phyloP scores from a whole-genome alignment of 2,797 vertebrate species.

The Craterocephalus amniculus region DNA sequence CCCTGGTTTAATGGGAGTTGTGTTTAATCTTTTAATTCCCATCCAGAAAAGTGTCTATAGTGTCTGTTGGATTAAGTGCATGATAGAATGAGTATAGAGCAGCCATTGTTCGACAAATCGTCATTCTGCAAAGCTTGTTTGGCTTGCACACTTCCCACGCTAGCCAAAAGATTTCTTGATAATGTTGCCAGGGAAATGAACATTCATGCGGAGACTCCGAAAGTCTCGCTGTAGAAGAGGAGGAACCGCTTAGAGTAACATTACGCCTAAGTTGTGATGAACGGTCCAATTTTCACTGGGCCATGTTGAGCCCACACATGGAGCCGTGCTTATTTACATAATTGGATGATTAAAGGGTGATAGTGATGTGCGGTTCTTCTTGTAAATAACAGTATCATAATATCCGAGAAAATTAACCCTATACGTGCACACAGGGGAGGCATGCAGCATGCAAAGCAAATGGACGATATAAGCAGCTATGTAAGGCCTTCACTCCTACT shows the following conservation, averaged over 20 bases:
- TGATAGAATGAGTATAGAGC: constrained; percentile 57
- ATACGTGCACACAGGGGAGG: constrained; percentile 2
- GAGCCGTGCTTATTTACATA: constrained; percentile 37
- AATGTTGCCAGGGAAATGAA: constrained; percentile 51
- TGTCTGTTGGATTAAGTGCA: constrained; percentile 48
- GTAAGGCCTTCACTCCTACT: background rate
- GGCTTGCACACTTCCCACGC: constrained; percentile 20
- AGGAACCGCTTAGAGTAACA: constrained; percentile 2
- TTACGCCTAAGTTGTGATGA: constrained; percentile 22
- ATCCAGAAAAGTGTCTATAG: constrained; percentile 47
- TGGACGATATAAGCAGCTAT: background rate
- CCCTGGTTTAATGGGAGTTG: constrained; percentile 18
- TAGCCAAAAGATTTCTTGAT: constrained; percentile 63
- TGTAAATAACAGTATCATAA: constrained; percentile 10
- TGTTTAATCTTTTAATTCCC: constrained; percentile 46
- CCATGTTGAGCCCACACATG: constrained; percentile 33
- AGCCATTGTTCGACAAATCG: constrained; percentile 54
- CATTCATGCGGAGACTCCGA: constrained; percentile 6
- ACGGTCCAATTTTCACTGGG: constrained; percentile 11
- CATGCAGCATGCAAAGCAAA: background rate
- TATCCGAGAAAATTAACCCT: constrained; percentile 25
- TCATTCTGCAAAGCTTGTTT: constrained; percentile 50
- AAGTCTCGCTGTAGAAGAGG: constrained; percentile 22
- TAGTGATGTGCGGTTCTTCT: constrained; percentile 6
- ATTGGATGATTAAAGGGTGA: constrained; percentile 48